phyloP scores from a whole-genome alignment of 2,113 vertebrate genomes.

The Paramormyrops kingsleyae region DNA sequence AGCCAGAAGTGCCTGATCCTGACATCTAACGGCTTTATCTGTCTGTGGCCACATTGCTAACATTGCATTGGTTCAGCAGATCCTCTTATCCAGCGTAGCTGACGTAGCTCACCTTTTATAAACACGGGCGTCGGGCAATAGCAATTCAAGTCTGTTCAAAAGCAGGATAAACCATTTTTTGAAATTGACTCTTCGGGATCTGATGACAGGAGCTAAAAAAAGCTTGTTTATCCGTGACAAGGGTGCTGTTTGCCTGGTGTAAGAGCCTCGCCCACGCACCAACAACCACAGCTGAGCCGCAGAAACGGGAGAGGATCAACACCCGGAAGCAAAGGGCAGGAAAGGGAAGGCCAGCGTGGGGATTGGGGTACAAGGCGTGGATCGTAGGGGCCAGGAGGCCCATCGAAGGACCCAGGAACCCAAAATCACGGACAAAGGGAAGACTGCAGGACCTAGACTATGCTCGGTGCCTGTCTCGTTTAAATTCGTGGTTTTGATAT shows the following conservation, averaged over 20 bases:
- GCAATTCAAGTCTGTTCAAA: not conserved
- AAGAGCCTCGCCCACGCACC: not conserved
- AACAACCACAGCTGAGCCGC: not conserved
- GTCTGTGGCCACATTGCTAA: not conserved
- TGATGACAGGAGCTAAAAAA: constrained; percentile 39
- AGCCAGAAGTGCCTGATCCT: not conserved
- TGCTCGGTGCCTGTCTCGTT: not conserved
- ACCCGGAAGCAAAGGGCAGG: not conserved
- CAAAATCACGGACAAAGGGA: not conserved
- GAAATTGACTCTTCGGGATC: constrained; percentile 40
- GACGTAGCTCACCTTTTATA: not conserved
- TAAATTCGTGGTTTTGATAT: not conserved
- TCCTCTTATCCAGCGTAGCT: not conserved
- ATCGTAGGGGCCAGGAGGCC: not conserved
- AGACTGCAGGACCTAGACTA: not conserved
- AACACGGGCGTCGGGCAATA: not conserved
- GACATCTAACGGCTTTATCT: not conserved
- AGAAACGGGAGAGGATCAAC: not conserved
- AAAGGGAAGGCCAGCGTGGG: not conserved
- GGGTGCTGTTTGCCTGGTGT: not conserved
- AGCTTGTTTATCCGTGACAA: constrained; percentile 22
- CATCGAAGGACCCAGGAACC: not conserved
- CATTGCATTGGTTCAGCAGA: not conserved
- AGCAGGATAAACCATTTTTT: constrained; percentile 38
- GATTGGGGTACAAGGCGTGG: not conserved